Evolutionary conservation across 2,888 invertebrate genomes (phyloP).

Genomic region (Halictus quadricinctus): DNA sequence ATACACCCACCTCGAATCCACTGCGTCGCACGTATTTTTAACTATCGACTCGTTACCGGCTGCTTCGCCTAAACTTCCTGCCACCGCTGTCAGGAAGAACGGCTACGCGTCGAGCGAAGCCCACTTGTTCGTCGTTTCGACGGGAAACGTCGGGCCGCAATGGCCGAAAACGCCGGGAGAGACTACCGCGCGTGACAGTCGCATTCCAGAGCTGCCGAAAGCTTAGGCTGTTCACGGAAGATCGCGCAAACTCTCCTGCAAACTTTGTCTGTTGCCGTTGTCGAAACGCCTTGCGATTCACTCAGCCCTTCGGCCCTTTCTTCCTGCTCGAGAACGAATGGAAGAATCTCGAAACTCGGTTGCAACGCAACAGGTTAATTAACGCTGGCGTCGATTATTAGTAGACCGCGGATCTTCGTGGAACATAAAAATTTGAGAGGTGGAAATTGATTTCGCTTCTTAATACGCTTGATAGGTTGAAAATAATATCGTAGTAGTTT

Average conservation of each 20-base stretch:
- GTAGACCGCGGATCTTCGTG: not conserved
- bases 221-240: not conserved
- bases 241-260: not conserved
- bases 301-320: not conserved
- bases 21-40: constrained; percentile 67
- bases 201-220: not conserved
- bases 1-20: not conserved
- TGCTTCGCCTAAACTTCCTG: constrained; percentile 74
- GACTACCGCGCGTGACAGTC: not conserved
- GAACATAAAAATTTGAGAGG: not conserved
- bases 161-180: not conserved
- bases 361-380: not conserved
- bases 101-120: constrained; percentile 36
- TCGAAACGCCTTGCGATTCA: not conserved
- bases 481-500: too few relatives aligned
- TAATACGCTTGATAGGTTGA: too few relatives aligned
- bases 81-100: constrained; percentile 68
- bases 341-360: not conserved
- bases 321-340: not conserved
- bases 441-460: too few relatives aligned
- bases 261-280: not conserved
- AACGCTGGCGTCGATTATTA: not conserved
- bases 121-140: constrained; percentile 53
- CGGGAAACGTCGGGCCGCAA: not conserved
- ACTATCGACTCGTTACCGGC: constrained; percentile 71